These are phyloP conservation scores for Conops quadrifasciatus DNA, from an alignment of 2,888 invertebrate genomes.

Conservation along the genomic window DNA sequence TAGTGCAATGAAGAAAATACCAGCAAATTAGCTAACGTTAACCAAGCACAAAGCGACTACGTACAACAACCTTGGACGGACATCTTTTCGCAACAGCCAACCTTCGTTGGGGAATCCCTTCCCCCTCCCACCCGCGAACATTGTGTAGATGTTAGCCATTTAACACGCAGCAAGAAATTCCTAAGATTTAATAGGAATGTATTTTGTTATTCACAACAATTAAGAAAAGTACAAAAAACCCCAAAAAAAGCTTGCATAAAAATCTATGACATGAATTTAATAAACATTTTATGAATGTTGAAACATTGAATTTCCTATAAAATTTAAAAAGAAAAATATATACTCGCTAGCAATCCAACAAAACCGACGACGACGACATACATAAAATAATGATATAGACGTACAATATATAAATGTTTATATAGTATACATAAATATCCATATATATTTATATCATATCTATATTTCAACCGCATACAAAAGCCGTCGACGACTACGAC, in stretches of 20 bases:
- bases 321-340: no score
- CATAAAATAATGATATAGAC: no score
- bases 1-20: neutral
- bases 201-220: neutral
- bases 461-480: slow-evolving; percentile 15
- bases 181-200: slow-evolving; percentile 20
- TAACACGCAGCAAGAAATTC: slow-evolving; percentile 14
- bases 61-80: slow-evolving; percentile 31
- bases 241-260: neutral
- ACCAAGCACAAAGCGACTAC: neutral
- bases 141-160: no score
- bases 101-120: slow-evolving; percentile 24
- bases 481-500: slow-evolving; percentile 12
- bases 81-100: slow-evolving; percentile 23
- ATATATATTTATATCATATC: slow-evolving; percentile 15
- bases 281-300: no score
- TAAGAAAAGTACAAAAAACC: neutral
- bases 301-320: no score
- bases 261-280: slow-evolving; percentile 5
- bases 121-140: neutral
- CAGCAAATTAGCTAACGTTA: neutral
- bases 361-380: no score
- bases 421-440: neutral
- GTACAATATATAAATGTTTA: neutral
- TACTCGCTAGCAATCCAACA: no score